A percentile compares a stretch with the other conserved stretches of the same genome.
Conservation (phyloP, 2,113 vertebrate genomes). For the Alexandromys fortis region DNA sequence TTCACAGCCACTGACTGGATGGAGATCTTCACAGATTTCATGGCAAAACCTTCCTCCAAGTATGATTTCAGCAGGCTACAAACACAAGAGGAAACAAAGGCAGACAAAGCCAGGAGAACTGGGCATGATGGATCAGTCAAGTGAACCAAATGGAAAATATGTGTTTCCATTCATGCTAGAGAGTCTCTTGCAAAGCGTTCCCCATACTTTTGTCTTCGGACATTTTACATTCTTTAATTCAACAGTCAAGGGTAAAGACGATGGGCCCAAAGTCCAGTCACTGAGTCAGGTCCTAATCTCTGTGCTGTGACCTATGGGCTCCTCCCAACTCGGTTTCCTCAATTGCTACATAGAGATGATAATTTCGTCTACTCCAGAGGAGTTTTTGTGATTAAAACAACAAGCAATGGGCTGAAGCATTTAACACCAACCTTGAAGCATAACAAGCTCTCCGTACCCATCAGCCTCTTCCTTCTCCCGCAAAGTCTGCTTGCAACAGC, state of each 20-base stretch:
- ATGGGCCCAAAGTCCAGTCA: not conserved
- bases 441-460: not conserved
- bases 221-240: not conserved
- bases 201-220: not conserved
- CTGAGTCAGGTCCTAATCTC: not conserved
- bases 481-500: not conserved
- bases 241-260: not conserved
- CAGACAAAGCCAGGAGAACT: not conserved
- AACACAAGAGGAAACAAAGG: not conserved
- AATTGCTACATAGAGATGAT: not conserved
- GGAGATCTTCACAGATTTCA: not conserved
- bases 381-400: not conserved
- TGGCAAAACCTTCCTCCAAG: not conserved
- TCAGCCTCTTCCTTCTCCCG: not conserved
- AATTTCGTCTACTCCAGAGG: not conserved
- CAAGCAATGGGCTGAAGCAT: not conserved
- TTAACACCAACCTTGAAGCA: not conserved
- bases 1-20: not conserved
- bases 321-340: not conserved
- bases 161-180: not conserved
- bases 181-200: not conserved
- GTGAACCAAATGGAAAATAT: not conserved
- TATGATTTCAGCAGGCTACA: not conserved
- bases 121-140: not conserved
- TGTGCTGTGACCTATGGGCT: not conserved